Percentiles rank a stretch among this genome's conserved stretches.
These are phyloP conservation scores for Ormyrus rosae DNA, from an alignment of 2,888 invertebrate species.

Conservation along the genomic window DNA sequence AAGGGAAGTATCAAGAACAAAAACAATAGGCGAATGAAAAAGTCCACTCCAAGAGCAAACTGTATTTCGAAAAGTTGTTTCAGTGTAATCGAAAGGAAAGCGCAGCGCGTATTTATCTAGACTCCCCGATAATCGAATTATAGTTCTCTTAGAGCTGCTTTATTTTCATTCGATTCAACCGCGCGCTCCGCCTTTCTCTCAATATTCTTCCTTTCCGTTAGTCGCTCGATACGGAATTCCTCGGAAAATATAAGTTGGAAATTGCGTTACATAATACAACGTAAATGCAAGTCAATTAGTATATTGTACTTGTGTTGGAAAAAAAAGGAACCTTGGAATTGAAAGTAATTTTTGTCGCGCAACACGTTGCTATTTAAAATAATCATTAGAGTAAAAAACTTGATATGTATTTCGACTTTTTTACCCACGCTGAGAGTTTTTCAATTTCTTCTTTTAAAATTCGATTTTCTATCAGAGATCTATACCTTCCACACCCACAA, in stretches of 20 bases:
- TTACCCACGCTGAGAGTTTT: too few relatives aligned
- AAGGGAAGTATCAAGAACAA: constrained; percentile 12
- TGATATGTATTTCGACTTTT: too few relatives aligned
- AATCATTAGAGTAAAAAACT: too few relatives aligned
- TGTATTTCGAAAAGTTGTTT: constrained; percentile 32
- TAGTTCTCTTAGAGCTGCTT: constrained; percentile 67
- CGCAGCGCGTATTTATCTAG: constrained; percentile 68
- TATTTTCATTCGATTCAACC: constrained; percentile 71
- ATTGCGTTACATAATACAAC: neutral
- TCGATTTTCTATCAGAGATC: too few relatives aligned
- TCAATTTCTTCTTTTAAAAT: too few relatives aligned
- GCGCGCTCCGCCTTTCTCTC: constrained; percentile 31
- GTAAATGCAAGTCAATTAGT: too few relatives aligned
- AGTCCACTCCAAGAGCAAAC: constrained; percentile 12
- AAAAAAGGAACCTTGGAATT: too few relatives aligned
- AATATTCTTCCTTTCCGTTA: neutral
- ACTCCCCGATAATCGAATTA: constrained; percentile 69
- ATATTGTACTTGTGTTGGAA: too few relatives aligned
- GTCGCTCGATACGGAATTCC: constrained; percentile 10
- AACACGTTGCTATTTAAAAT: too few relatives aligned
- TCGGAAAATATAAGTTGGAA: neutral
- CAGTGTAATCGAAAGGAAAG: constrained; percentile 55
- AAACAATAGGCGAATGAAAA: constrained; percentile 25
- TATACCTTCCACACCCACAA: too few relatives aligned
- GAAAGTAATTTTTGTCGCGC: too few relatives aligned